Evolutionary conservation across 2,888 invertebrate species (phyloP), one percentile per base, ranked within the genome.

Genomic region (Dilophus febrilis): DNA sequence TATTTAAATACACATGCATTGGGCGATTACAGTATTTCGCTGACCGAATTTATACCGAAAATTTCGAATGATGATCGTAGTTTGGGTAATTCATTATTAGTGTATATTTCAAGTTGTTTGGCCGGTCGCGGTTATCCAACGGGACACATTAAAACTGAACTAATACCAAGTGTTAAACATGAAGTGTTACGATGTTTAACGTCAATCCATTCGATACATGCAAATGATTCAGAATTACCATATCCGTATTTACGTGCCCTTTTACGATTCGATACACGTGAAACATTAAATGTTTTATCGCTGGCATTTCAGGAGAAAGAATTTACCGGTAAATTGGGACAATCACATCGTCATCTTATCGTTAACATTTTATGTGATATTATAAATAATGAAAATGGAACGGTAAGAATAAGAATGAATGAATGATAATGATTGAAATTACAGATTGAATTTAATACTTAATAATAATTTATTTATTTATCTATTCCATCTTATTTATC

Each of bases 101-200:
- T 90, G 3, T 90, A 88, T 54, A 72, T 86, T 26, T 85, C 83
- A 45, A 85, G 86, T 47, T 88, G 88, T 53, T 64, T 90, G 45
- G 80, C 85, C n/a, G 90, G 87, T 1, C 66, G 83, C 41, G 82
- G 81, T 1, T 90, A 84, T 64, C 87, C 86, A 1, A 65, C 66
- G 31, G 86, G 86, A 0, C 72, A 77, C 49, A 74, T 86, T 48
- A 72, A 76, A 0, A 63, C 66, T 10, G 68, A 71, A 28, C 61
- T 70, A 37, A 69, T 74, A 7, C 66, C 70, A 27, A 66, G 69
- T 51, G 83, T 82, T 2, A 82, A 84, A 54, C 71, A 76, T 43
- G 79, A 84, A 54, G 61, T 44, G n/a, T 61, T 80, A 38, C 62
- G 77, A 40, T 76, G 74, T 49, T 58, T 83, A 29, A 74, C 80